Conservation (phyloP, 2,888 invertebrate species). For the Hyposoter dolosus region DNA sequence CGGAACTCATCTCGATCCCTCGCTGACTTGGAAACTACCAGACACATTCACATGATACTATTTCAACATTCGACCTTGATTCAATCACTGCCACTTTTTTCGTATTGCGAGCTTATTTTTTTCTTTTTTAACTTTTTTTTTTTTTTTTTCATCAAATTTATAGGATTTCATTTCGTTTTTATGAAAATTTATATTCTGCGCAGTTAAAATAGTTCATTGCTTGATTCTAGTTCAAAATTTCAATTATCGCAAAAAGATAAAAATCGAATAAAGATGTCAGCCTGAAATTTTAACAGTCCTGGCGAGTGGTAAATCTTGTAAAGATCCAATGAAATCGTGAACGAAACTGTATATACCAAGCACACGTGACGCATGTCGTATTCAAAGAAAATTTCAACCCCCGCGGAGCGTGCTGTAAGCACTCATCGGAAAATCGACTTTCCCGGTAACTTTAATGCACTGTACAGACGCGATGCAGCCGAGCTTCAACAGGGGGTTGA, state of each 20-base stretch:
- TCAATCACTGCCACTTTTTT: not conserved
- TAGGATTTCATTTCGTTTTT: not conserved
- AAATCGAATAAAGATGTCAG: not conserved
- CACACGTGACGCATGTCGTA: constrained; percentile 25
- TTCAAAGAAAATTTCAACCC: constrained; percentile 12
- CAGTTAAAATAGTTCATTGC: not conserved
- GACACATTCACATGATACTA: not conserved
- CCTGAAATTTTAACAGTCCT: constrained; percentile 27
- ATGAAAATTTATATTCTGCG: too few relatives aligned
- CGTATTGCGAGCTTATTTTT: not conserved
- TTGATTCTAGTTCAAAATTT: not conserved
- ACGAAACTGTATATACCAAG: constrained; percentile 10
- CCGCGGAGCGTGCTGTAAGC: not conserved
- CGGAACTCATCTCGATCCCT: not conserved
- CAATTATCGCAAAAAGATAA: not conserved
- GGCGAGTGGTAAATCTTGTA: constrained; percentile 47
- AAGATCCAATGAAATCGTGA: constrained; percentile 11
- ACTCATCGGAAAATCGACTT: constrained; percentile 51
- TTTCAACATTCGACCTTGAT: not conserved
- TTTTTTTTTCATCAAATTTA: not conserved
- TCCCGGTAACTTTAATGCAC: constrained; percentile 35
- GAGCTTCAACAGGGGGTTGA: not conserved
- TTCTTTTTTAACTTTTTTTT: not conserved
- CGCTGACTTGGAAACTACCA: not conserved
- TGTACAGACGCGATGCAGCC: constrained; percentile 26